A percentile compares a stretch with the other conserved stretches of the same genome.
Evolutionary conservation across 1,140 invertebrate species (phyloP).

Genomic region (Oscheius sp.): DNA sequence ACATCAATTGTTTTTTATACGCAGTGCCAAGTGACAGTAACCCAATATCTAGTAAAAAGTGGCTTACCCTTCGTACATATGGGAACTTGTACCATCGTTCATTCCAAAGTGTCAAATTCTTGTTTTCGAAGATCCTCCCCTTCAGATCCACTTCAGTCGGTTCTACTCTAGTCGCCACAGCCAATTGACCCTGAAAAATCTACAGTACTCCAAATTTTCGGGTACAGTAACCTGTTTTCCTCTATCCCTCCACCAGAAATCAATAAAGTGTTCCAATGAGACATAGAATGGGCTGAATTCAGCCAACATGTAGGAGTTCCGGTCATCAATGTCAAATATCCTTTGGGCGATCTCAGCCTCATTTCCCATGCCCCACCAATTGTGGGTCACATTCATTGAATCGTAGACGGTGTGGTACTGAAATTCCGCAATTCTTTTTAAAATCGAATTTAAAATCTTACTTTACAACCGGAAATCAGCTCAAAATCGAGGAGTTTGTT

Average conservation of each 20-base stretch:
- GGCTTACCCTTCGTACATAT: constrained; percentile 22
- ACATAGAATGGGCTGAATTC: constrained; percentile 81
- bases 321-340: constrained; percentile 99
- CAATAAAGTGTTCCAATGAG: constrained; percentile 67
- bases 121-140: constrained; percentile 75
- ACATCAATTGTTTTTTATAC: too few species aligned
- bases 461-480: constrained; percentile 75
- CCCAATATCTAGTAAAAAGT: constrained; percentile 43
- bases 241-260: constrained; percentile 67
- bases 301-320: constrained; percentile 94
- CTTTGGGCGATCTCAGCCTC: constrained; percentile 71
- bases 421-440: constrained; percentile 63
- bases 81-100: constrained; percentile 52
- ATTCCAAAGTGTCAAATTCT: constrained; percentile 68
- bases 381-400: constrained; percentile 80
- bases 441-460: constrained; percentile 35
- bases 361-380: constrained; percentile 86
- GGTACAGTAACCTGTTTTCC: constrained; percentile 4
- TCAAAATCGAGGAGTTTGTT: constrained; percentile 82
- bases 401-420: constrained; percentile 80
- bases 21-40: too few species aligned
- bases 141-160: constrained; percentile 68
- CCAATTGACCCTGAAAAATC: constrained; percentile 50
- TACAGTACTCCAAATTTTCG: background rate
- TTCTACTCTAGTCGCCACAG: constrained; percentile 56